Evolutionary conservation across 92 coral and sea anemone species (phyloP), one percentile per base, ranked within the genome.

Genomic region (Plumapathes pennacea): DNA sequence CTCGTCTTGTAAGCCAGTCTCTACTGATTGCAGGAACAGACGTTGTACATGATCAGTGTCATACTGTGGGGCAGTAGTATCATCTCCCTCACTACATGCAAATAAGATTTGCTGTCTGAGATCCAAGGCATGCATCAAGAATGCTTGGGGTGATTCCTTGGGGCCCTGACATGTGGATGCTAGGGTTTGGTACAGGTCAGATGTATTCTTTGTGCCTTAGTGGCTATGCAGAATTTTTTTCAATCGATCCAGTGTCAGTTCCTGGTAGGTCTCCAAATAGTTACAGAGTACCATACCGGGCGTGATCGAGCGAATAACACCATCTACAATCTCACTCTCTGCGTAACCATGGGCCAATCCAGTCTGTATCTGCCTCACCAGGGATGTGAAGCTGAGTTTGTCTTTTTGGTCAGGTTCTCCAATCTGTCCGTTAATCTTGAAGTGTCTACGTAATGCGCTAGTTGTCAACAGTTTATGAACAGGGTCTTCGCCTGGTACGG

Each of bases 341-440:
- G 22, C 18, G 19, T 76, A 77, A 0, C 64, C 70, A 5, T 77
- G 72, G 0, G 47, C 0, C 4, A 77, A 10, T 8, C 77, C 82
- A 0, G 57, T 41, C 17, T 84, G 60, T 2, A 84, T 78, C 27
- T 84, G 90, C 22, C 64, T 55, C 13, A 52, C 64, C 3, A 83
- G 72, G 15, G 81, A 83, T 0, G 75, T 67, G 70, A 42, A 69
- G 15, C 69, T 76, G 6, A 76, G 39, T 56, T 82, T 83, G n/a
- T 77, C 85, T 32, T 83, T 77, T 42, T 83, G 72, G 4, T 77
- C 67, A 0, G 90, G 81, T 43, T 83, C 72, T 12, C 90, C 85
- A 5, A 65, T 69, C 41, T 82, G 89, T 13, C 89, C 80, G 14
- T 20, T 62, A 21, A 69, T 76, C 63, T 76, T 82, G 10, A 78